Evolutionary conservation across 2,888 invertebrate genomes (phyloP).

Genomic region (Latheticus oryzae): DNA sequence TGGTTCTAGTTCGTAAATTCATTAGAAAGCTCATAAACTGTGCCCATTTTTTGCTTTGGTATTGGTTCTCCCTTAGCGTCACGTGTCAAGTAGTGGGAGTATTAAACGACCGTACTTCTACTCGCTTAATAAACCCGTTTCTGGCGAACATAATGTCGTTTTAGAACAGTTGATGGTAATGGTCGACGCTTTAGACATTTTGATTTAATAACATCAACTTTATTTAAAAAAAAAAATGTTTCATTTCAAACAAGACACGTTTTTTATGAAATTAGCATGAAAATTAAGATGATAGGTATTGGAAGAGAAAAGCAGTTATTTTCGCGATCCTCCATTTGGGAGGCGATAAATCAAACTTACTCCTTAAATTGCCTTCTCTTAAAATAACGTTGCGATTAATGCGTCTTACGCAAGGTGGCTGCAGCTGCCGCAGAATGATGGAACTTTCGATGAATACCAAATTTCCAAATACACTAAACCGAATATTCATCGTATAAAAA

Average conservation of each 20-base stretch:
- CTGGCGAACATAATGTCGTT: constrained; percentile 23
- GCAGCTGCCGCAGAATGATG: constrained; percentile 48
- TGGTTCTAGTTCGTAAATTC: too few relatives aligned
- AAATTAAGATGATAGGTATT: constrained; percentile 38
- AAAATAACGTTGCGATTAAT: constrained; percentile 49
- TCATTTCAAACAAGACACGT: too few relatives aligned
- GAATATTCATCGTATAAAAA: constrained; percentile 19
- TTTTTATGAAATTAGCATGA: constrained; percentile 36
- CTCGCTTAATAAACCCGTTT: constrained; percentile 28
- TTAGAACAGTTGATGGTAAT: constrained; percentile 30
- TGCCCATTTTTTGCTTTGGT: too few relatives aligned
- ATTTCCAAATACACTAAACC: constrained; percentile 41
- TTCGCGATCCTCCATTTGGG: constrained; percentile 37
- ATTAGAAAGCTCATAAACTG: too few relatives aligned
- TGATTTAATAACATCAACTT: constrained; percentile 49
- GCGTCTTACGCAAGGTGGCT: constrained; percentile 46
- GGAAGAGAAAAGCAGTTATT: constrained; percentile 36
- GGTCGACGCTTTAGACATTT: too few relatives aligned
- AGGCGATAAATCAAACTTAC: constrained; percentile 43
- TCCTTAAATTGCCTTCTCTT: constrained; percentile 48
- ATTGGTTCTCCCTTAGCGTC: too few relatives aligned
- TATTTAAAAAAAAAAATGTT: too few relatives aligned
- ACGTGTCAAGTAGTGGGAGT: background rate
- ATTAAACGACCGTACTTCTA: too few relatives aligned
- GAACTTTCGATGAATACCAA: constrained; percentile 53